Evolutionary conservation across 2,113 vertebrate species (phyloP), one percentile per base, ranked within the genome.

Genomic region (Prietella phreatophila): DNA sequence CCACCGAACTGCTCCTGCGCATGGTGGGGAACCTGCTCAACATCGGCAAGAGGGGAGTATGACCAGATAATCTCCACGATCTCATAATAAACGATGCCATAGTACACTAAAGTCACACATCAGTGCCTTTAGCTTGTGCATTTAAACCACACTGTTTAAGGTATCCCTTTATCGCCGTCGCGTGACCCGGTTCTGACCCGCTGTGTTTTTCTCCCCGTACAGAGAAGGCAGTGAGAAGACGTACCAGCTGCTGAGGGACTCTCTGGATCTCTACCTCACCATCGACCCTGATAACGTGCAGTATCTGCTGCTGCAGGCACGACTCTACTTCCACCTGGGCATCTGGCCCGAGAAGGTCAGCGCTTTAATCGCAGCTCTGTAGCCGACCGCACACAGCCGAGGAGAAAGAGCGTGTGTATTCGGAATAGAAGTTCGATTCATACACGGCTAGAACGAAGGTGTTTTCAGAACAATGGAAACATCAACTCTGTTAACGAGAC

Each of bases 341-440:
- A 99, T 99, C 94, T 99, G 98, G 97, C 98, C 98, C 90, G 98
- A 99, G 95, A 99, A 99, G 97, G 98, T 99, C 94, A 93, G 85
- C 1, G 20, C 58, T 36, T 14, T 67, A 58, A 15, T n/a, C 14
- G n/a, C 71, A 47, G 73, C 36, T 47, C n/a, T 33, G 67, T 4
- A 25, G 33, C n/a, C 27, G 2, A 4, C 58, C 30, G 50, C 2
- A 15, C 14, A 58, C 30, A 75, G n/a, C 47, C 36, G 83, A 56
- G 15, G 39, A 78, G 4, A 20, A 50, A 15, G 22, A 25, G 6
- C 11, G 22, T 47, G 10, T 9, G 20, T 42, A 73, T 22, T 22
- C 10, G 36, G 69, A 73, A 20, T 9, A 22, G 17, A 19, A 56
- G 58, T 19, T 58, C 17, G 1, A 19, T 58, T 58, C 56, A 1